These are phyloP conservation scores for Portevinia maculata DNA, from an alignment of 2,888 invertebrate genomes.

Conservation along the genomic window DNA sequence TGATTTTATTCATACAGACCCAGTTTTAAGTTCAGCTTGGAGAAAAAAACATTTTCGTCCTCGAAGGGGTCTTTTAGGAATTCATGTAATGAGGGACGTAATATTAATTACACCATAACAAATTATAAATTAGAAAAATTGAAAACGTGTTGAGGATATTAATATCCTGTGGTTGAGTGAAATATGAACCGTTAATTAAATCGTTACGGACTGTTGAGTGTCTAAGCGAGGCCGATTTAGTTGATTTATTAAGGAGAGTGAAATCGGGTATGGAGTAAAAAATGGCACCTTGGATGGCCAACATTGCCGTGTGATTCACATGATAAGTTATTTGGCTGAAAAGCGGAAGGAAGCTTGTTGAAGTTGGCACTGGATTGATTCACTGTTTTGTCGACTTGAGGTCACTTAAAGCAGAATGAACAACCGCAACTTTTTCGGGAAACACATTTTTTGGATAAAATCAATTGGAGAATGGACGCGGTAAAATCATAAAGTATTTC, in stretches of 20 bases:
- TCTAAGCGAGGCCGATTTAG: constrained; percentile 33
- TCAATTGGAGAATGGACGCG: no score
- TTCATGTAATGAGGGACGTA: constrained; percentile 66
- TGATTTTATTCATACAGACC: constrained; percentile 71
- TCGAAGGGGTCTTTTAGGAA: constrained; percentile 63
- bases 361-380: no score
- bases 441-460: no score
- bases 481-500: no score
- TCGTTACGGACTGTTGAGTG: constrained; percentile 69
- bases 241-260: constrained; percentile 57
- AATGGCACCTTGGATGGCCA: constrained; percentile 31
- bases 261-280: constrained; percentile 15
- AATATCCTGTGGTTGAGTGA: constrained; percentile 63
- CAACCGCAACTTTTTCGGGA: no score
- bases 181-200: constrained; percentile 61
- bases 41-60: constrained; percentile 33
- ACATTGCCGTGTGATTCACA: constrained; percentile 8
- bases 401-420: no score
- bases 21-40: constrained; percentile 61
- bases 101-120: constrained; percentile 70
- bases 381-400: no score
- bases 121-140: constrained; percentile 73
- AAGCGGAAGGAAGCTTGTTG: no score
- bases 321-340: background rate
- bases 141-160: constrained; percentile 74